Evolutionary conservation across 2,888 invertebrate genomes (phyloP).

Genomic region (Heteromurus nitidus): DNA sequence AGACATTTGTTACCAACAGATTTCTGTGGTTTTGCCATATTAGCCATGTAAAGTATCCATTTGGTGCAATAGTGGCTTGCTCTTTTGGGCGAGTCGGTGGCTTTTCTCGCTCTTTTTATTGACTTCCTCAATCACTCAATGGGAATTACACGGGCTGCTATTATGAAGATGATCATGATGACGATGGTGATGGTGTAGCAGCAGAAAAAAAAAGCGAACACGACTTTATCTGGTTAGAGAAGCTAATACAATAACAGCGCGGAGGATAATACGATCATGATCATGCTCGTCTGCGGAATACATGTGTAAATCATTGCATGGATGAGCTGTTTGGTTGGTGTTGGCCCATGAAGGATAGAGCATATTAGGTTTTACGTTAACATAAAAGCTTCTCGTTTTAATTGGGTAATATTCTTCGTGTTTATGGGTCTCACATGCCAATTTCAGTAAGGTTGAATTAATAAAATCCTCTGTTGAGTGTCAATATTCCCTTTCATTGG

Average conservation of each 20-base stretch:
- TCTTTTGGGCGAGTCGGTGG: conserved; percentile 9
- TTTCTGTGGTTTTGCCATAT: conserved; percentile 12
- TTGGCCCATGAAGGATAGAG: background rate
- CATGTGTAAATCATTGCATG: conserved; percentile 49
- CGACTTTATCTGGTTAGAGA: conserved; percentile 1
- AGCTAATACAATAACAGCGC: background rate
- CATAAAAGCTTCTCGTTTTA: conserved; percentile 53
- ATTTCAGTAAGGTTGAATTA: conserved; percentile 60
- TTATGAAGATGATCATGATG: conserved; percentile 10
- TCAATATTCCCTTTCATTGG: conserved; percentile 42
- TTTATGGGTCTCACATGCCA: conserved; percentile 62
- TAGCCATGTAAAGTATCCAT: conserved; percentile 15
- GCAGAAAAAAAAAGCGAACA: background rate
- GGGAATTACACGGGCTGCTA: conserved; percentile 7
- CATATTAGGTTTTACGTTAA: conserved; percentile 35
- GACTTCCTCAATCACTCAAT: conserved; percentile 49
- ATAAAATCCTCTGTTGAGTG: conserved; percentile 52
- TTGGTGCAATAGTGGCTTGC: background rate
- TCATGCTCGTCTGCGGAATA: background rate
- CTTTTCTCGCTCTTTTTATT: conserved; percentile 27
- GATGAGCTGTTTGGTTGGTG: conserved; percentile 23
- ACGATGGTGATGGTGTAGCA: conserved; percentile 14
- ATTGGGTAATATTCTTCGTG: conserved; percentile 62
- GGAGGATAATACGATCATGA: too few species aligned
- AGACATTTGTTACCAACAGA: conserved; percentile 47